phyloP scores from a whole-genome alignment of 2,888 invertebrate genomes.

The Dicyrtoma fusca region DNA sequence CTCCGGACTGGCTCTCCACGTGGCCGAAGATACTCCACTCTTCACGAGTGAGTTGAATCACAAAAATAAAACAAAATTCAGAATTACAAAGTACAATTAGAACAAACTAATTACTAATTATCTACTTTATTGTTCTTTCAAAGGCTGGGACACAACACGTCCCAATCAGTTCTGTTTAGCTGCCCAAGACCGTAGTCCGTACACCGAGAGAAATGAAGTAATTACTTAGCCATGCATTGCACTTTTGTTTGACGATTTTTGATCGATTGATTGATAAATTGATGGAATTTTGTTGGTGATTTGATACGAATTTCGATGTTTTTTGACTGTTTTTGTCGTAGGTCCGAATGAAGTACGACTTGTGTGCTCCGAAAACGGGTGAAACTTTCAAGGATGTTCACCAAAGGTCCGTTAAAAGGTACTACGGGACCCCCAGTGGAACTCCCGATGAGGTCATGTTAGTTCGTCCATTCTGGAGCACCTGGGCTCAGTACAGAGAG shows the following conservation, averaged over 20 bases:
- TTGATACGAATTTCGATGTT: not conserved
- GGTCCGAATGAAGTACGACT: conserved; percentile 36
- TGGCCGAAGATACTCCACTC: conserved; percentile 47
- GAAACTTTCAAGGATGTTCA: conserved; percentile 42
- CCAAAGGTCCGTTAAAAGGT: conserved; percentile 22
- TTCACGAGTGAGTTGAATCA: conserved; percentile 41
- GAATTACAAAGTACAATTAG: not conserved
- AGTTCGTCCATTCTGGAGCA: not conserved
- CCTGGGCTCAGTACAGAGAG: not conserved
- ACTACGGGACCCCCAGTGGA: conserved; percentile 26
- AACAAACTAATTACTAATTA: not conserved
- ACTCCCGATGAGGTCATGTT: conserved; percentile 41
- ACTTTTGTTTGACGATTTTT: too few relatives aligned
- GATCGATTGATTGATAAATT: too few relatives aligned
- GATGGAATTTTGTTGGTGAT: too few relatives aligned
- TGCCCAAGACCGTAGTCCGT: conserved; percentile 32
- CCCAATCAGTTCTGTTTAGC: conserved; percentile 33
- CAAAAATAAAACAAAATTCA: not conserved
- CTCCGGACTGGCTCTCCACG: conserved; percentile 45
- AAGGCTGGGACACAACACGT: conserved; percentile 29
- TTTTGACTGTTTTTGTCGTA: not conserved
- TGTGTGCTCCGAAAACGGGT: conserved; percentile 36
- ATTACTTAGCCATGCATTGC: too few relatives aligned
- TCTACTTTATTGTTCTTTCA: not conserved
- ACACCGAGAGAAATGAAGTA: conserved; percentile 20